These are phyloP conservation scores for Eupithecia subfuscata DNA, from an alignment of 2,888 invertebrate species.

Conservation along the genomic window DNA sequence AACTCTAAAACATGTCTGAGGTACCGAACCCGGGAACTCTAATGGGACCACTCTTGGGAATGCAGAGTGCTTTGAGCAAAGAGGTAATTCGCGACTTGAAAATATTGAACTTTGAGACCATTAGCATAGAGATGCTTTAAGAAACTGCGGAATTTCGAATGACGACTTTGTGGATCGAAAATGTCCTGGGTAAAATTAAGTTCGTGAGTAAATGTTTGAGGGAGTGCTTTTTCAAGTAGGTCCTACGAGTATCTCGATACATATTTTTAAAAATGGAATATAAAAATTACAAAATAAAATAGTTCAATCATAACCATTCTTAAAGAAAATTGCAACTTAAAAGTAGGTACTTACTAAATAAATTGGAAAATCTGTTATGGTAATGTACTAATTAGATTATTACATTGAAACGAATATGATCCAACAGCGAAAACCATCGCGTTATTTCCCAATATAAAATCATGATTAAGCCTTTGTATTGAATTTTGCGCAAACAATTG, in stretches of 20 bases:
- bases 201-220: neutral
- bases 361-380: neutral
- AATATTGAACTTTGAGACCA: conserved; percentile 43
- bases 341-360: no score
- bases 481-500: neutral
- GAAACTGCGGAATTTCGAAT: conserved; percentile 8
- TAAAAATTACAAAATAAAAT: no score
- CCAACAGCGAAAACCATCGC: neutral
- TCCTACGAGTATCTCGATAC: neutral
- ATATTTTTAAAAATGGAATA: neutral
- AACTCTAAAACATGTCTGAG: conserved; percentile 41
- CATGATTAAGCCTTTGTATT: neutral
- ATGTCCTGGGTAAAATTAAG: neutral
- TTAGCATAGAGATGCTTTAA: conserved; percentile 30
- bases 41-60: conserved; percentile 40
- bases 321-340: neutral
- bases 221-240: neutral
- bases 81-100: conserved; percentile 43
- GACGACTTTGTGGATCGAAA: neutral
- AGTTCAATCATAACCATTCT: no score
- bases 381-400: neutral
- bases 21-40: conserved; percentile 40
- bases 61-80: conserved; percentile 42
- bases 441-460: neutral
- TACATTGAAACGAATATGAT: neutral